These are phyloP conservation scores for Trichoplusia ni DNA, from an alignment of 1,140 invertebrate genomes.

Conservation along the genomic window DNA sequence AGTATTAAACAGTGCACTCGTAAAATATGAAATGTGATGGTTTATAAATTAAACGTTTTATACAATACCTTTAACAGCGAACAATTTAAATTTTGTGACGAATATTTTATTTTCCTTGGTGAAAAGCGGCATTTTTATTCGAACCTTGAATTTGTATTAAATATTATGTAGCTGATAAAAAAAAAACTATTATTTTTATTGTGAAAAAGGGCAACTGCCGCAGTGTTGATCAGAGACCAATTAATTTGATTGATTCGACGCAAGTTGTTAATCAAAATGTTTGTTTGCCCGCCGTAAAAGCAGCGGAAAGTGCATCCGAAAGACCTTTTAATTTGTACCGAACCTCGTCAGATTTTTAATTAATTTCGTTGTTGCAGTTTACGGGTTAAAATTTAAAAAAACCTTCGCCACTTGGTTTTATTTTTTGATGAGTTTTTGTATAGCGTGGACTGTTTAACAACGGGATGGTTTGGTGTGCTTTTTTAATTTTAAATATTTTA, in stretches of 20 bases:
- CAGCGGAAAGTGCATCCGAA: conserved; percentile 48
- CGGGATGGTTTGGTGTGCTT: no score
- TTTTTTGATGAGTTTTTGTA: background rate
- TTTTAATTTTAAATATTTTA: no score
- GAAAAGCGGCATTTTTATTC: no score
- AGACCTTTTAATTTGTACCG: conserved; percentile 50
- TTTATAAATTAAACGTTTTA: no score
- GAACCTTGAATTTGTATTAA: no score
- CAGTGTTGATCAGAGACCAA: conserved; percentile 45
- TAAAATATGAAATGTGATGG: no score
- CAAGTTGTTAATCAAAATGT: conserved; percentile 61
- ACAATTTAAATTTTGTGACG: no score
- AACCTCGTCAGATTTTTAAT: conserved; percentile 43
- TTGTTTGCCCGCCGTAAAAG: conserved; percentile 43
- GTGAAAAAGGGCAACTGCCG: conserved; percentile 10
- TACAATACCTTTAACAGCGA: no score
- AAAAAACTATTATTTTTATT: conserved; percentile 12
- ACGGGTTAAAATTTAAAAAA: conserved; percentile 27
- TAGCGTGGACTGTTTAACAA: no score
- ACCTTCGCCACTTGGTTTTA: background rate
- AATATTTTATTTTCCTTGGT: no score
- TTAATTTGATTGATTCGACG: conserved; percentile 65
- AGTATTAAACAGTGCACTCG: no score
- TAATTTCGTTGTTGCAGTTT: conserved; percentile 43
- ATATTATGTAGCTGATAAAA: no score